Conservation (phyloP, 2,888 invertebrate species). For the Eremobia ochroleuca region DNA sequence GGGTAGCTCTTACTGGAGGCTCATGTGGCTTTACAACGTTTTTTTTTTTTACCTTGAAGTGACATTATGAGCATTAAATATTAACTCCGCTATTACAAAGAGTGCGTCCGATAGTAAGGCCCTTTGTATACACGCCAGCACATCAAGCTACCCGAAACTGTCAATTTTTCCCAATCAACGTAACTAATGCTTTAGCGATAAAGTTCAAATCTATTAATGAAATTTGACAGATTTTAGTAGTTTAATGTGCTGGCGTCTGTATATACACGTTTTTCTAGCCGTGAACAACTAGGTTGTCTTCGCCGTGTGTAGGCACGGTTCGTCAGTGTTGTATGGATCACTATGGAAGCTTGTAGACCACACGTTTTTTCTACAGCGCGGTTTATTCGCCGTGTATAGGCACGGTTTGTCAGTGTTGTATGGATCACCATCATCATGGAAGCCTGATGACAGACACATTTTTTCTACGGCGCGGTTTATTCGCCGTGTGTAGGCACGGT, state of each 20-base stretch:
- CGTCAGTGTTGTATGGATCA: not conserved
- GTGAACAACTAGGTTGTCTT: not conserved
- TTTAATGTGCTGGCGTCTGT: too few species aligned
- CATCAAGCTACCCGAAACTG: too few species aligned
- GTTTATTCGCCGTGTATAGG: not conserved
- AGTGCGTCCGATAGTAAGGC: too few species aligned
- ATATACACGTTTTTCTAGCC: not conserved
- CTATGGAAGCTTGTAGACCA: not conserved
- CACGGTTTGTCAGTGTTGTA: not conserved
- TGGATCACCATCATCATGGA: not conserved
- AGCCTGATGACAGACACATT: not conserved
- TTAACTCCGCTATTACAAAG: not conserved
- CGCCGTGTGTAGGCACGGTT: not conserved
- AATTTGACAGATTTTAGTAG: too few species aligned
- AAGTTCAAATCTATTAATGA: too few species aligned
- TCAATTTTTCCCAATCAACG: too few species aligned
- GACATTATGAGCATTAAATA: constrained; percentile 3
- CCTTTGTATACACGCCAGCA: too few species aligned
- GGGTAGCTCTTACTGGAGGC: not conserved
- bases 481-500: not conserved
- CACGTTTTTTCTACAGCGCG: not conserved
- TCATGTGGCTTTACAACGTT: not conserved
- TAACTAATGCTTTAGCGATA: too few species aligned
- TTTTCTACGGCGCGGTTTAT: not conserved
- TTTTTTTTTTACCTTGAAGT: constrained; percentile 1